A percentile compares a stretch with the other conserved stretches of the same genome.
Evolutionary conservation across 2,888 invertebrate genomes (phyloP).

Genomic region (Aromia moschata): DNA sequence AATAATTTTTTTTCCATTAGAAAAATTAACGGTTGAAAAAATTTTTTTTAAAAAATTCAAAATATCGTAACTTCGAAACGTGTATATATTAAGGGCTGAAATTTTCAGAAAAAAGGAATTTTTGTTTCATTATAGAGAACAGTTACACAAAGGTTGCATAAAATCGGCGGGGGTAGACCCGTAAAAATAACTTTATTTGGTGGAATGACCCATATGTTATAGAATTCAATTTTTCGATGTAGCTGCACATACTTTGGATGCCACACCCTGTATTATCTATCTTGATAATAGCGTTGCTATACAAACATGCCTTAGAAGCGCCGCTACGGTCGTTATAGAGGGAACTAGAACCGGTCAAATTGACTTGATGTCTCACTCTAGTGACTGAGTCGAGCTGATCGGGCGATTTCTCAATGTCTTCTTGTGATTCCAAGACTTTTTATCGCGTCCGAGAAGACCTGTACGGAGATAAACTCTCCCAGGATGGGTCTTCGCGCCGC

Average conservation of each 20-base stretch:
- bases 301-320: conserved; percentile 56
- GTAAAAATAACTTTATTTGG: too few species aligned
- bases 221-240: too few species aligned
- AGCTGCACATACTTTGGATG: background rate
- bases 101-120: too few species aligned
- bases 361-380: conserved; percentile 54
- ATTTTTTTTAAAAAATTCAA: too few species aligned
- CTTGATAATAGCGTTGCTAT: conserved; percentile 58
- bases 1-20: too few species aligned
- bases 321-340: conserved; percentile 54
- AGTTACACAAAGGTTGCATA: too few species aligned
- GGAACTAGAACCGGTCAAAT: conserved; percentile 52
- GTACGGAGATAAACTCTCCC: conserved; percentile 14
- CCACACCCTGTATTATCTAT: conserved; percentile 49
- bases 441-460: conserved; percentile 1
- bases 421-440: conserved; percentile 11
- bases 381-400: conserved; percentile 27
- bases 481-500: background rate
- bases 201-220: too few species aligned
- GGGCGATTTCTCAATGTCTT: conserved; percentile 19
- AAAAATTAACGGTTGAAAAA: too few species aligned
- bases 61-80: too few species aligned
- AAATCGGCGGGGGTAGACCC: too few species aligned
- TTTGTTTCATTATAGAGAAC: too few species aligned
- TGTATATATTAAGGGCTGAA: too few species aligned